phyloP scores from a whole-genome alignment of 2,888 invertebrate species.

The Vesta saturnalis region DNA sequence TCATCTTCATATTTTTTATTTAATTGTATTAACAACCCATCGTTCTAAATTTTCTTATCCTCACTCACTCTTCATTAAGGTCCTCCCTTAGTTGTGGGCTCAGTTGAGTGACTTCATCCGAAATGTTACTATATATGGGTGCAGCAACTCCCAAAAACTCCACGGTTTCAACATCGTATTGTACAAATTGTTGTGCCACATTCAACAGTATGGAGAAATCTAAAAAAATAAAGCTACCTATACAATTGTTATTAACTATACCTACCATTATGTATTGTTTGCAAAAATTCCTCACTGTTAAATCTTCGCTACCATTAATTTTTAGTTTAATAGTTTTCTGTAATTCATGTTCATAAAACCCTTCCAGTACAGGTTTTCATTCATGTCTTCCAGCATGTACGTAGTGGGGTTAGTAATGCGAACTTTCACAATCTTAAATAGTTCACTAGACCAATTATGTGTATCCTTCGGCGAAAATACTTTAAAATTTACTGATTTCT shows the following conservation, averaged over 20 bases:
- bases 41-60: background rate
- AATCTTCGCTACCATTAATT: background rate
- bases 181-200: background rate
- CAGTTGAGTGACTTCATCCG: background rate
- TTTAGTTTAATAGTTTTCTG: background rate
- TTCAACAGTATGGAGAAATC: background rate
- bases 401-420: no score
- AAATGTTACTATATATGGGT: background rate
- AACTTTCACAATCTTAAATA: no score
- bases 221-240: background rate
- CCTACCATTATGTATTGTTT: conserved; percentile 1
- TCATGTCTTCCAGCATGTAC: no score
- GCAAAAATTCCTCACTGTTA: background rate
- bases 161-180: background rate
- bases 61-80: background rate
- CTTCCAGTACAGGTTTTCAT: no score
- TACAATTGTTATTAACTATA: background rate
- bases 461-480: no score
- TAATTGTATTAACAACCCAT: background rate
- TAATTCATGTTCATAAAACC: no score
- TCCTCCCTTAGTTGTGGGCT: background rate
- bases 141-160: background rate
- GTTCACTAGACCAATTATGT: no score
- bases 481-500: no score
- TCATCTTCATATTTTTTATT: background rate